Evolutionary conservation across 2,797 vertebrate genomes (phyloP), one percentile per base, ranked within the genome.

Genomic region (Tokudaia tokunoshimensis): DNA sequence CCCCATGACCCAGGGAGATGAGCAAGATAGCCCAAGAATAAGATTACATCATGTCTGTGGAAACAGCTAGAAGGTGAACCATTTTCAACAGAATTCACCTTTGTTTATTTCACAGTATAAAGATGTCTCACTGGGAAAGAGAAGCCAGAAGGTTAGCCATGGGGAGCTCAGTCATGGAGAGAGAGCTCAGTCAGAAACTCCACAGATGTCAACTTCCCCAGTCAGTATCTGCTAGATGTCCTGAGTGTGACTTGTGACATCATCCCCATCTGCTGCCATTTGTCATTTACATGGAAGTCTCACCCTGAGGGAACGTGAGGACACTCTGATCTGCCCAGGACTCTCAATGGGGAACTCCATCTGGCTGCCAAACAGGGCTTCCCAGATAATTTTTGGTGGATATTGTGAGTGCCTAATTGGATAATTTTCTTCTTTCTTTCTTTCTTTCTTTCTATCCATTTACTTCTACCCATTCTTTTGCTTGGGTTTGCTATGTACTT

Each of bases 81-180:
- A 70, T 70, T 85, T 70, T 67, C 44, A 52, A 37, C 9, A 72
- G 22, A 86, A 31, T 44, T 7, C 29, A 31, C 41, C 47, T 44
- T 13, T 85, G 41, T 65, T 85, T 50, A 67, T 34, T 10, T 17
- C 17, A 67, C 29, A 22, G 10, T 34, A 34, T 65, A 85, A 85
- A 61, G 55, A 63, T 44, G 29, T 4, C 41, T 47, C 82, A 44
- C 8, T 47, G 59, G 61, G 41, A 84, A 93, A 19, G 34, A 11
- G 47, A 9, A 57, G 19, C 3, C 0, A 3, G 37, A 8, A 17
- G 15, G 19, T 57, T 44, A 11, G 57, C 72, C 1, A 5, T 4
- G 20, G 86, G 86, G 19, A 0, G 26, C 31, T 91, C 52, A 80
- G 78, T 4, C 6, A 1, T 50, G 63, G 63, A 55, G 47, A 72